Evolutionary conservation across 2,888 invertebrate species (phyloP).

Genomic region (Malthinus seriepunctatus): DNA sequence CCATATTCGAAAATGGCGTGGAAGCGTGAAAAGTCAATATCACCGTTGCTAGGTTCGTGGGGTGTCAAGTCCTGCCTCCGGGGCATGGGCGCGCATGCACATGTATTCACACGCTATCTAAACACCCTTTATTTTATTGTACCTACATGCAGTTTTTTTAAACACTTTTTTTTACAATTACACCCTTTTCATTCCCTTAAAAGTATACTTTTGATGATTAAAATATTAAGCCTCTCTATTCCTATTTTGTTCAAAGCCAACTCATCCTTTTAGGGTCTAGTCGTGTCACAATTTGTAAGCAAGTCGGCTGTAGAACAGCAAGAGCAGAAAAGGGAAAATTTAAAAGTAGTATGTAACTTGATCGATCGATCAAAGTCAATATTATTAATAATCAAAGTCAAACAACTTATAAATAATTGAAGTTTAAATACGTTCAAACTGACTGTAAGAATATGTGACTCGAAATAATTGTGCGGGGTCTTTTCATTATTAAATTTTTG

Average conservation of each 20-base stretch:
- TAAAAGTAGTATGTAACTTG: conserved; percentile 42
- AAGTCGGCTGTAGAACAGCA: not conserved
- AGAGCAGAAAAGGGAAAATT: conserved; percentile 38
- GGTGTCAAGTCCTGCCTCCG: conserved; percentile 32
- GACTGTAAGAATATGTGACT: conserved; percentile 17
- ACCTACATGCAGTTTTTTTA: not conserved
- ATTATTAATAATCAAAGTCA: conserved; percentile 55
- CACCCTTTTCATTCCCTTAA: too few relatives aligned
- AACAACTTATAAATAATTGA: conserved; percentile 38
- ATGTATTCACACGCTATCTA: conserved; percentile 27
- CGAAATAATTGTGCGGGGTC: conserved; percentile 11
- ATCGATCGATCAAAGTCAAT: conserved; percentile 55
- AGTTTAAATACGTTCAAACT: conserved; percentile 30
- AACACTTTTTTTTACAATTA: too few relatives aligned
- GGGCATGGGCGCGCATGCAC: conserved; percentile 29
- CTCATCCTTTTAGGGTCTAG: not conserved
- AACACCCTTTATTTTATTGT: conserved; percentile 24
- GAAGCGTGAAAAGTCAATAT: conserved; percentile 36
- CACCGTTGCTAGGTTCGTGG: conserved; percentile 30
- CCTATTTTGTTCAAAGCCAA: too few relatives aligned
- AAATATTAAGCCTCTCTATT: too few relatives aligned
- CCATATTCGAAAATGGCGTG: conserved; percentile 36
- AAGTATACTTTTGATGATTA: too few relatives aligned
- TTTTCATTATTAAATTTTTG: not conserved
- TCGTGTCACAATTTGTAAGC: conserved; percentile 7